phyloP scores from a whole-genome alignment of 1,140 invertebrate species.

The Zophobas morio region DNA sequence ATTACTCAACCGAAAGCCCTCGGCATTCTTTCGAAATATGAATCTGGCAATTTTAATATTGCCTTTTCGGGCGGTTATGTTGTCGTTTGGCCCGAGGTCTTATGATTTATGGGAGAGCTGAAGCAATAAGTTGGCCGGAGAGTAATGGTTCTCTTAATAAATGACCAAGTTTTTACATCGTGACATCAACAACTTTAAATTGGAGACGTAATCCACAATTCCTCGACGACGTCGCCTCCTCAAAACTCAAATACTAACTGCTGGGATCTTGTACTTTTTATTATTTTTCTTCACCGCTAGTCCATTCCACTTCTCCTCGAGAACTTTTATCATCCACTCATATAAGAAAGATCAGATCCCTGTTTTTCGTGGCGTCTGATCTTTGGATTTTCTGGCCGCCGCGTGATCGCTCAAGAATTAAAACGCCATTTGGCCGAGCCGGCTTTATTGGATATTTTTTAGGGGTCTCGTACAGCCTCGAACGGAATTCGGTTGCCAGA shows the following conservation, averaged over 20 bases:
- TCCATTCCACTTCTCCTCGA: slow-evolving; percentile 28
- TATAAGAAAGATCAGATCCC: slow-evolving; percentile 35
- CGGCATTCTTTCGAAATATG: slow-evolving; percentile 10
- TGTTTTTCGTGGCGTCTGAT: slow-evolving; percentile 31
- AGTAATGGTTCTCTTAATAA: slow-evolving; percentile 40
- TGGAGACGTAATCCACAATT: slow-evolving; percentile 39
- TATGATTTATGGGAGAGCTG: slow-evolving; percentile 20
- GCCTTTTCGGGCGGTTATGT: neutral
- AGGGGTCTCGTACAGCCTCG: neutral
- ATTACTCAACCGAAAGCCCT: slow-evolving; percentile 16
- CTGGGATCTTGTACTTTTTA: slow-evolving; percentile 28
- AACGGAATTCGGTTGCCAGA: neutral
- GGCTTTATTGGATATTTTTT: slow-evolving; percentile 31
- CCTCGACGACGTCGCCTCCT: slow-evolving; percentile 28
- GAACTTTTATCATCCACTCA: slow-evolving; percentile 38
- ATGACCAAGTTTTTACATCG: slow-evolving; percentile 39
- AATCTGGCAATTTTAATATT: slow-evolving; percentile 30
- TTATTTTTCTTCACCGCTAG: slow-evolving; percentile 37
- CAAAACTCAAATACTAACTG: slow-evolving; percentile 37
- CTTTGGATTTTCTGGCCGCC: slow-evolving; percentile 25
- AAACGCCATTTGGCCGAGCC: slow-evolving; percentile 29
- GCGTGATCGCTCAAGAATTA: slow-evolving; percentile 32
- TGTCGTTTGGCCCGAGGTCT: slow-evolving; percentile 5
- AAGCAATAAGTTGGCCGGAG: slow-evolving; percentile 30
- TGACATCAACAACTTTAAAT: slow-evolving; percentile 40